Conservation (phyloP, 2,113 vertebrate species). For the Lophura nycthemera region DNA sequence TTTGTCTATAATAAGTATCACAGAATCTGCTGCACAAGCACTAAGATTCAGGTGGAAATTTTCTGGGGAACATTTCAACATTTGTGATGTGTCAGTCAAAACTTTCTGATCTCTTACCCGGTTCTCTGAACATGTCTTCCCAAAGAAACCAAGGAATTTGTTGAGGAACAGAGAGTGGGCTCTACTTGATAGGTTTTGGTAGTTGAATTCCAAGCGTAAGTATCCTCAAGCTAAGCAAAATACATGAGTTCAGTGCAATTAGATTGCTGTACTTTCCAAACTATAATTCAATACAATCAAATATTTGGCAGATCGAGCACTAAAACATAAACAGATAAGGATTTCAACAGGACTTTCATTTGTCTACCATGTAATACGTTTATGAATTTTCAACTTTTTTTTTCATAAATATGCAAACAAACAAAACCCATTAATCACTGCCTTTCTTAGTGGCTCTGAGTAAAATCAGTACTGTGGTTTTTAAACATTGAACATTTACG, state of each 20-base stretch:
- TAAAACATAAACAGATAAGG: not conserved
- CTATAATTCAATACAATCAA: not conserved
- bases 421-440: not conserved
- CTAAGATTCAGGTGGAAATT: not conserved
- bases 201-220: not conserved
- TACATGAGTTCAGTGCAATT: not conserved
- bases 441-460: not conserved
- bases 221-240: not conserved
- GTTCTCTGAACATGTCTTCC: not conserved
- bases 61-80: not conserved
- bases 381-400: not conserved
- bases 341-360: not conserved
- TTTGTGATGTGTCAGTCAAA: not conserved
- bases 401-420: not conserved
- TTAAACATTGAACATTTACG: not conserved
- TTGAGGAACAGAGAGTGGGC: not conserved
- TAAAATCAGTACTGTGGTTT: not conserved
- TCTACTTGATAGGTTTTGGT: not conserved
- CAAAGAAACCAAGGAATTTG: not conserved
- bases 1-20: not conserved
- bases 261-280: not conserved
- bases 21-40: not conserved
- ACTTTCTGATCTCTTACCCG: not conserved
- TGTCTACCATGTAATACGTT: not conserved
- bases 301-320: not conserved